Evolutionary conservation across 2,888 invertebrate species (phyloP), one percentile per base, ranked within the genome.

Genomic region (Helobdella robusta): DNA sequence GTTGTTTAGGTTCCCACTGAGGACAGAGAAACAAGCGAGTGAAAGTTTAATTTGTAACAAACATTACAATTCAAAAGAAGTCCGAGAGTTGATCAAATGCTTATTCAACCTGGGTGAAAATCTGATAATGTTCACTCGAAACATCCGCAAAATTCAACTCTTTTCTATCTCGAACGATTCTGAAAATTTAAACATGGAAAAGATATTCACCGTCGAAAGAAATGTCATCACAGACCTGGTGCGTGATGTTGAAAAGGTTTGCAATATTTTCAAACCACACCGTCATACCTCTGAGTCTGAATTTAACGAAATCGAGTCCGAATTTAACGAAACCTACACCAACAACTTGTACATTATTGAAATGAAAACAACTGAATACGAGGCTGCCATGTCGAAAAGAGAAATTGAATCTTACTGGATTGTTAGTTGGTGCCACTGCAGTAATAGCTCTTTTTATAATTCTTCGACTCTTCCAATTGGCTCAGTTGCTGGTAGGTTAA

Each of bases 121-220:
- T 32, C 66, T 77, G 59, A 66, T 77, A 5, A 65, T 77, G 15
- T 77, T 75, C 67, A 75, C 74, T 11, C 76, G 76, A 64, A 72
- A 72, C 68, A 72, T 77, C 6, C 50, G 46, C 11, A 68, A 65
- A 44, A 66, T 77, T 30, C 67, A 70, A 61, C 59, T 74, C 25
- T 73, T 70, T 60, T 72, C 74, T 65, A 62, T 74, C 15, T 52
- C 70, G 23, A 64, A 56, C 28, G 11, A 30, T 63, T n/a, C 34
- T 2, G 18, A 15, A 58, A 66, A 18, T 23, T 48, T 18, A 35
- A 15, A 20, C 18, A 40, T 58, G n/a, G 6, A 34, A 59, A 34
- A 36, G 36, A 25, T 48, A 34, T 64, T 58, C 6, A 44, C 18
- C 36, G 30, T 40, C 44, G 35, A 50, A 20, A 58, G 44, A 59